Evolutionary conservation across 2,797 vertebrate species (phyloP).

Genomic region (Nothura maculosa): DNA sequence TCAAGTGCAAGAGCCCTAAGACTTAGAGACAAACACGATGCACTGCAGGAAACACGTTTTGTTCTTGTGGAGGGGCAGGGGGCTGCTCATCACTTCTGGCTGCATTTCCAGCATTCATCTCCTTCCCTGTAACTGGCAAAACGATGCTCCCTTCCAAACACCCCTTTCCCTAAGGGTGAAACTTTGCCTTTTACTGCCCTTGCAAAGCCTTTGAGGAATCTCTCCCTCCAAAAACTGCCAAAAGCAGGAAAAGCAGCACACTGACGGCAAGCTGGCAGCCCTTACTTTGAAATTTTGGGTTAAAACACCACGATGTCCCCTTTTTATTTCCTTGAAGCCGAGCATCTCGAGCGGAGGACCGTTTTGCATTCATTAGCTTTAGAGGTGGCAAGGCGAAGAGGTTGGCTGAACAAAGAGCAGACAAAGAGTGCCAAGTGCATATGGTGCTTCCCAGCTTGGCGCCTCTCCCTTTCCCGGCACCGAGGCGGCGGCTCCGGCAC

Average conservation of each 20-base stretch:
- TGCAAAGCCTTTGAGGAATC: background rate
- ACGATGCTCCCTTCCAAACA: background rate
- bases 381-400: conserved; percentile 81
- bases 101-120: background rate
- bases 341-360: conserved; percentile 65
- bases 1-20: background rate
- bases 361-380: conserved; percentile 80
- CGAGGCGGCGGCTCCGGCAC: conserved; percentile 79
- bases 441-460: conserved; percentile 83
- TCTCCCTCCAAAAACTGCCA: background rate
- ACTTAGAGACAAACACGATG: background rate
- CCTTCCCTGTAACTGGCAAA: background rate
- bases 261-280: background rate
- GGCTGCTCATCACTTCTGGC: background rate
- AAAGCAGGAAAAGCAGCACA: conserved; percentile 8
- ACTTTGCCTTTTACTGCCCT: background rate
- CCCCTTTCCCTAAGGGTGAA: background rate
- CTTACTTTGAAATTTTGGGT: conserved; percentile 40
- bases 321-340: conserved; percentile 61
- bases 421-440: conserved; percentile 83
- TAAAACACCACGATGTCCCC: conserved; percentile 49
- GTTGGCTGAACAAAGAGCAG: conserved; percentile 82
- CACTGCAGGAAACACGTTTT: background rate
- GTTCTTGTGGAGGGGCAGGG: background rate
- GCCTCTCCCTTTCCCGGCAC: conserved; percentile 77